These are phyloP conservation scores for Chiloscyllium punctatum DNA, from an alignment of 2,797 vertebrate genomes.

Conservation along the genomic window DNA sequence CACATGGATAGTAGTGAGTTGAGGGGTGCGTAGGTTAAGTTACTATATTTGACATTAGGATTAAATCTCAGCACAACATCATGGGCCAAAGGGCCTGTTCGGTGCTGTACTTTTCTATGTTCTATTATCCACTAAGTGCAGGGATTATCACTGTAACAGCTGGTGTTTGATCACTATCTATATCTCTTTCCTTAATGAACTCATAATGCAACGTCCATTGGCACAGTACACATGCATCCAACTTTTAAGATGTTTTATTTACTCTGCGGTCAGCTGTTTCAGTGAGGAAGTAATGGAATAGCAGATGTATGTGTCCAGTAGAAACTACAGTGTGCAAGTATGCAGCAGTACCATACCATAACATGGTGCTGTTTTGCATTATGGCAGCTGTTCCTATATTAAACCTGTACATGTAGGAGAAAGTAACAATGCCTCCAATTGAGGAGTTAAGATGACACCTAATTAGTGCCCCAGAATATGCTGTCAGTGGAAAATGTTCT, in stretches of 20 bases:
- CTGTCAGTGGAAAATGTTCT: neutral
- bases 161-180: neutral
- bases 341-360: neutral
- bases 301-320: neutral
- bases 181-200: neutral
- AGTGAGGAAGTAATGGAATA: neutral
- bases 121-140: neutral
- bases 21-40: too few species aligned
- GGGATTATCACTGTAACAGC: neutral
- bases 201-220: neutral
- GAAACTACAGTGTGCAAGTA: neutral
- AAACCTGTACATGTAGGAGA: neutral
- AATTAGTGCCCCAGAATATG: neutral
- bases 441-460: neutral
- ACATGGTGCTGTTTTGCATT: neutral
- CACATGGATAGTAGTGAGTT: too few species aligned
- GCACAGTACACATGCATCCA: neutral
- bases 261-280: neutral
- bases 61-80: too few species aligned
- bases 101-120: too few species aligned
- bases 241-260: neutral
- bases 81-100: too few species aligned
- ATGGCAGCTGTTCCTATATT: neutral
- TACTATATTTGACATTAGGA: too few species aligned
- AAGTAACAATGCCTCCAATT: neutral